Evolutionary conservation across 2,797 vertebrate genomes (phyloP).

Genomic region (Takifugu rubripes): DNA sequence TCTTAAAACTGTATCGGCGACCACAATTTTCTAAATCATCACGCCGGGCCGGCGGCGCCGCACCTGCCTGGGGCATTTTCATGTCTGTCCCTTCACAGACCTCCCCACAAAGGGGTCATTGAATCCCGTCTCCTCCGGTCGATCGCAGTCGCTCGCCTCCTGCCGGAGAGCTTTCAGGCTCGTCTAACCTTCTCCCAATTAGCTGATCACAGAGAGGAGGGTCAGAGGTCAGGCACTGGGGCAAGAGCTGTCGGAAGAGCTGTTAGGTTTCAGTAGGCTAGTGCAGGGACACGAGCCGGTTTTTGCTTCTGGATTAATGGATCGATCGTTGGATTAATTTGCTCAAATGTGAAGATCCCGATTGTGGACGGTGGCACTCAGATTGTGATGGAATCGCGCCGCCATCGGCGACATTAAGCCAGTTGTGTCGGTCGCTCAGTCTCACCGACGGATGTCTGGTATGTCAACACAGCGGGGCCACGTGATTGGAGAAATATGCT

Average conservation of each 20-base stretch:
- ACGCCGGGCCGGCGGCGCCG: conserved; percentile 29
- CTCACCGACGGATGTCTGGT: conserved; percentile 61
- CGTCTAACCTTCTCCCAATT: conserved; percentile 53
- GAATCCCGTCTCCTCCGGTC: conserved; percentile 20
- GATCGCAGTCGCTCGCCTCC: conserved; percentile 19
- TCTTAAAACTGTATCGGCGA: conserved; percentile 48
- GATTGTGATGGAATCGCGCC: conserved; percentile 20
- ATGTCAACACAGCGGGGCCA: conserved; percentile 66
- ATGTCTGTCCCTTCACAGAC: conserved; percentile 19
- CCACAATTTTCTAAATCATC: conserved; percentile 55
- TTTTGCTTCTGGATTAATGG: not conserved
- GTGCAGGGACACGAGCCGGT: conserved; percentile 16
- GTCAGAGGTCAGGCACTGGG: conserved; percentile 58
- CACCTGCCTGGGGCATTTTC: conserved; percentile 41
- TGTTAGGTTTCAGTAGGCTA: conserved; percentile 36
- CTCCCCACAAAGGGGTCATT: conserved; percentile 50
- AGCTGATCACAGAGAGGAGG: conserved; percentile 61
- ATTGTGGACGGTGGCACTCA: conserved; percentile 2
- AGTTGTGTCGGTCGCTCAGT: conserved; percentile 47
- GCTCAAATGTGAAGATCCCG: too few relatives aligned
- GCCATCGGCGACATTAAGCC: conserved; percentile 25
- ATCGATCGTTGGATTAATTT: not conserved
- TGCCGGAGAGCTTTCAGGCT: conserved; percentile 41
- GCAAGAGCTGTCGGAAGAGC: conserved; percentile 43
- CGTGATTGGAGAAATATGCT: conserved; percentile 55